Percentiles rank a stretch among this genome's conserved stretches.
phyloP scores from a whole-genome alignment of 2,888 invertebrate species.

The Drosophila neotestacea region DNA sequence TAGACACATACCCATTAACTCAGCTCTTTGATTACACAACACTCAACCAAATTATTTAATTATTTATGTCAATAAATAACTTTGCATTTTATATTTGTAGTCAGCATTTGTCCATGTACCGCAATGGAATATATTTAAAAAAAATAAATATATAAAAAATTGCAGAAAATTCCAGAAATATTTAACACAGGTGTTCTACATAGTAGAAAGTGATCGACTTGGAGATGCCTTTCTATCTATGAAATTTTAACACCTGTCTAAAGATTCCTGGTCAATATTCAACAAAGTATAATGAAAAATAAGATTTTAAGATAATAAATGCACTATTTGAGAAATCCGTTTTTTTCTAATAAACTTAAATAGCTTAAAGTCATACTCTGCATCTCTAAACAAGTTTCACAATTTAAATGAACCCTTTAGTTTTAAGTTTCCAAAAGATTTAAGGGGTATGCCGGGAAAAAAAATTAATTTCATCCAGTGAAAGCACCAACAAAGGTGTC shows the following conservation, averaged over 20 bases:
- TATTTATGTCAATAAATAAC: conserved; percentile 69
- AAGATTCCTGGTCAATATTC: no score
- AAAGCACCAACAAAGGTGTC: conserved; percentile 69
- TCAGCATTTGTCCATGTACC: conserved; percentile 19
- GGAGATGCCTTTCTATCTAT: background rate
- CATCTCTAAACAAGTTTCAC: no score
- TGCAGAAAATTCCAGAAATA: background rate
- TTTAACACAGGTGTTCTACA: no score
- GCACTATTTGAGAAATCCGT: no score
- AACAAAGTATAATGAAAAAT: no score
- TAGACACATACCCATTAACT: conserved; percentile 29
- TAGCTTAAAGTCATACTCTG: no score
- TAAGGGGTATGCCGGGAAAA: conserved; percentile 22
- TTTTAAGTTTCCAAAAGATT: no score
- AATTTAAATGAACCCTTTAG: background rate
- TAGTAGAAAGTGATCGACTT: background rate
- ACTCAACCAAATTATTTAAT: conserved; percentile 62
- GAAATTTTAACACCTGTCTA: no score
- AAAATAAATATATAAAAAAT: conserved; percentile 6
- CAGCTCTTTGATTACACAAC: conserved; percentile 28
- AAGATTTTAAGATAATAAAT: background rate
- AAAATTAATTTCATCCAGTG: conserved; percentile 45
- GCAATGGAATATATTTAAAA: conserved; percentile 23
- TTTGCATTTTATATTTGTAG: conserved; percentile 25
- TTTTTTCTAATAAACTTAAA: no score